Conservation (phyloP, 2,113 vertebrate species). For the Plestiodon gilberti region DNA sequence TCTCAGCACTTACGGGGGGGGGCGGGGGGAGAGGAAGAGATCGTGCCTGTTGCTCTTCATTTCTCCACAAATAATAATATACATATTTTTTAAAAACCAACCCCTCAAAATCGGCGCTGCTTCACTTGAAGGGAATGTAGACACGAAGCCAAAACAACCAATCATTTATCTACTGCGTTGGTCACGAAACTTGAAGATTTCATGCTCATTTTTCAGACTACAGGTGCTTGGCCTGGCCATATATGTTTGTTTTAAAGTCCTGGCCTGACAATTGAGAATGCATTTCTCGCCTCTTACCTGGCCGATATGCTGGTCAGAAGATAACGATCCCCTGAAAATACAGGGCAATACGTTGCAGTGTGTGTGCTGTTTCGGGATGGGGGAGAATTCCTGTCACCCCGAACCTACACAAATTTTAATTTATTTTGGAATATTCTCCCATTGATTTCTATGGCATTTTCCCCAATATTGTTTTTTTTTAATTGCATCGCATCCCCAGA, state of each 20-base stretch:
- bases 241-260: not conserved
- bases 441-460: not conserved
- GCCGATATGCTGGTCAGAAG: accelerated
- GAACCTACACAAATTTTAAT: not conserved
- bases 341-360: not conserved
- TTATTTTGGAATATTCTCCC: not conserved
- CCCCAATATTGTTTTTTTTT: not conserved
- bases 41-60: slow-evolving; percentile 62
- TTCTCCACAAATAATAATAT: slow-evolving; percentile 65
- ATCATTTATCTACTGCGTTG: slow-evolving; percentile 43
- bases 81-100: not conserved
- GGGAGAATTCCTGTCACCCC: not conserved
- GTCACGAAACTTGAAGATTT: slow-evolving; percentile 22
- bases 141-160: slow-evolving; percentile 66
- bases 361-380: too few relatives aligned
- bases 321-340: too few relatives aligned
- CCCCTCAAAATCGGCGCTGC: slow-evolving; percentile 35
- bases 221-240: slow-evolving; percentile 45
- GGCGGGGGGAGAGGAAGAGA: not conserved
- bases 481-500: not conserved
- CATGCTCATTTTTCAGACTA: not conserved
- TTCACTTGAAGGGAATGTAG: slow-evolving; percentile 69
- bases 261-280: not conserved
- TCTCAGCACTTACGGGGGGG: slow-evolving; percentile 48
- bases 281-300: not conserved